phyloP scores from a whole-genome alignment of 2,888 invertebrate genomes.

The Thumatha senex region DNA sequence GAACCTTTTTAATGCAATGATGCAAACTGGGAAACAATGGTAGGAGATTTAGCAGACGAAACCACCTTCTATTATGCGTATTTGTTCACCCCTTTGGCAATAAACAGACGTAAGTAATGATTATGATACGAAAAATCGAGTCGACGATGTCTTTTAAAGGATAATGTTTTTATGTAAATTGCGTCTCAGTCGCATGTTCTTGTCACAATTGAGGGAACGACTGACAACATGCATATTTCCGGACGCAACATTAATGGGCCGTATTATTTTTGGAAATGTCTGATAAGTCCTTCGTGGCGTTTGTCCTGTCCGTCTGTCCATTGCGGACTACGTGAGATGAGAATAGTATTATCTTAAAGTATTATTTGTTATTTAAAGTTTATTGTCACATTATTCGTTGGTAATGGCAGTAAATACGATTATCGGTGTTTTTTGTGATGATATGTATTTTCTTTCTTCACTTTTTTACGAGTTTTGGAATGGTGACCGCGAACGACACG shows the following conservation, averaged over 20 bases:
- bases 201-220: conserved; percentile 29
- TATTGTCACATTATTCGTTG: neutral
- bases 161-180: conserved; percentile 44
- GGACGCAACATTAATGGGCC: conserved; percentile 55
- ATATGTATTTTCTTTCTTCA: too few species aligned
- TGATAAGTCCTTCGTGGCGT: conserved; percentile 13
- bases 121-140: conserved; percentile 10
- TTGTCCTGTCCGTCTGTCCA: conserved; percentile 25
- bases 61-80: too few species aligned
- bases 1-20: too few species aligned
- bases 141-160: conserved; percentile 22
- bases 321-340: conserved; percentile 16
- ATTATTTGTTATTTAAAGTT: neutral
- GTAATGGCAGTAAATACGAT: neutral
- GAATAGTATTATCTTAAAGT: conserved; percentile 4
- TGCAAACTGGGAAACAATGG: too few species aligned
- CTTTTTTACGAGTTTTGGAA: too few species aligned
- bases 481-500: too few species aligned
- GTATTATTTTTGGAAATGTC: conserved; percentile 54
- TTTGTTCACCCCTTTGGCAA: neutral
- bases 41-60: too few species aligned
- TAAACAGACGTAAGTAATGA: neutral
- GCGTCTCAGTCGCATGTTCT: conserved; percentile 26
- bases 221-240: conserved; percentile 54
- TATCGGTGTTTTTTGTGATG: too few species aligned